Evolutionary conservation across 2,888 invertebrate species (phyloP).

Genomic region (Gastracanthus pulcherrimus): DNA sequence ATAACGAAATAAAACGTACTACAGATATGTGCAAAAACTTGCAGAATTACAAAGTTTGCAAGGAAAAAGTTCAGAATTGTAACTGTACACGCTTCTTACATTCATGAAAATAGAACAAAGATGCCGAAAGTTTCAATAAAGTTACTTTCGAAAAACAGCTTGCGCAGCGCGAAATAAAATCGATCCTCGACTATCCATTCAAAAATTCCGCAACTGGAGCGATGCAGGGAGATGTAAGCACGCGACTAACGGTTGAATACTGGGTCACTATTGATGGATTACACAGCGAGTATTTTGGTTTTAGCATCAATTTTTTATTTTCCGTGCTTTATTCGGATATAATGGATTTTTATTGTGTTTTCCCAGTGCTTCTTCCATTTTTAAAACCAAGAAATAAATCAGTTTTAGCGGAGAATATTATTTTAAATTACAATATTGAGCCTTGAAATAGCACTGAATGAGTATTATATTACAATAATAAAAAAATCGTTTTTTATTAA

Average conservation of each 20-base stretch:
- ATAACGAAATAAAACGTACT: no score
- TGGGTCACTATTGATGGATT: neutral
- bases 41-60: no score
- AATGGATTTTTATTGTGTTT: neutral
- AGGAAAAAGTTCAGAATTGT: no score
- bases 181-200: neutral
- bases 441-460: no score
- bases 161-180: neutral
- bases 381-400: neutral
- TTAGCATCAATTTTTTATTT: neutral
- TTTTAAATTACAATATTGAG: no score
- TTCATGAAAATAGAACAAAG: neutral
- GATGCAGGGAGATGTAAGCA: neutral
- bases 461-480: no score
- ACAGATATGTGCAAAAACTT: no score
- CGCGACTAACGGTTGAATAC: neutral
- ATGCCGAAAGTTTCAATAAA: neutral
- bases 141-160: neutral
- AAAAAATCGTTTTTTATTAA: no score
- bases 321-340: no score
- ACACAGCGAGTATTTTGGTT: neutral
- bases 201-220: neutral
- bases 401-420: neutral
- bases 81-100: neutral
- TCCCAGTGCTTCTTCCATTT: neutral